Conservation (phyloP, 2,113 vertebrate genomes). For the Lamprotornis superbus region DNA sequence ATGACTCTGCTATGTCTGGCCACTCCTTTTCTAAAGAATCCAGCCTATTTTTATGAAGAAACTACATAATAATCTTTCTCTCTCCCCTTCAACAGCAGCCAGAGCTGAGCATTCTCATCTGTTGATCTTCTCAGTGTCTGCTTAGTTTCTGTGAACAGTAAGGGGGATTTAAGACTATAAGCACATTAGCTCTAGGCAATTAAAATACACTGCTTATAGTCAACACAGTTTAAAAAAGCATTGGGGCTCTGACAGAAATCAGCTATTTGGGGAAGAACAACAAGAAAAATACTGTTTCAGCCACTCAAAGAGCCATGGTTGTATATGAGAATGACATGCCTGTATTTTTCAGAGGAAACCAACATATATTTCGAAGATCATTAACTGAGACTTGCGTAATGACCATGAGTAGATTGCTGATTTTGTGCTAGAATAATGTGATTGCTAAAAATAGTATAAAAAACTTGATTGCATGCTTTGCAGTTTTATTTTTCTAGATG, state of each 20-base stretch:
- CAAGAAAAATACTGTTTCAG: not conserved
- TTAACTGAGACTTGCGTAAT: not conserved
- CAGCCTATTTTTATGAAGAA: not conserved
- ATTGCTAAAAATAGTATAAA: not conserved
- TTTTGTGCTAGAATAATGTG: not conserved
- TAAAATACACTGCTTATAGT: slow-evolving; percentile 9
- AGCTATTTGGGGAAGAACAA: not conserved
- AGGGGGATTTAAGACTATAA: not conserved
- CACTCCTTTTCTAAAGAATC: not conserved
- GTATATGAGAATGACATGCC: not conserved
- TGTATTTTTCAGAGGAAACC: not conserved
- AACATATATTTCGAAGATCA: not conserved
- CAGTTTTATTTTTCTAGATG: not conserved
- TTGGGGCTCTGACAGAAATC: not conserved
- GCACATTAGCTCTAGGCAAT: slow-evolving; percentile 20
- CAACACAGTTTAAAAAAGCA: not conserved
- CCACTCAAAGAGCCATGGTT: not conserved
- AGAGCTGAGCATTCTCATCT: not conserved
- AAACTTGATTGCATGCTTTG: not conserved
- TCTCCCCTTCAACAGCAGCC: not conserved
- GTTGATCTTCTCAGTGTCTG: not conserved
- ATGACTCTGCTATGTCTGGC: not conserved
- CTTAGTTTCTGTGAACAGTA: not conserved
- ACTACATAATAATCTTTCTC: not conserved
- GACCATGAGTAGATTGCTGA: not conserved